These are phyloP conservation scores for Ophioderma brevispina DNA, from an alignment of 35 echinoderm and acorn worm genomes.

Conservation along the genomic window DNA sequence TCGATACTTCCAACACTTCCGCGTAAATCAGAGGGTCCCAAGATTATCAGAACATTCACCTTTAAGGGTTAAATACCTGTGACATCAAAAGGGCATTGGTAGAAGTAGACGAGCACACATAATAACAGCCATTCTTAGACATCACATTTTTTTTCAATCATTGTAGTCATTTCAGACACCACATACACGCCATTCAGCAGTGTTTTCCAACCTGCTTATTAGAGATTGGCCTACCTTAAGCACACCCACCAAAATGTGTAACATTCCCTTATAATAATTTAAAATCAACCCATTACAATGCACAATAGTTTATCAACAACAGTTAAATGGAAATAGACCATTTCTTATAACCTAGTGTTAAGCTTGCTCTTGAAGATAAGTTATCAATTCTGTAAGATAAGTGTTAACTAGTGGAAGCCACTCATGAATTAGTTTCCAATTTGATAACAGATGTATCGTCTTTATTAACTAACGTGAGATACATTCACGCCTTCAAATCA, in stretches of 20 bases:
- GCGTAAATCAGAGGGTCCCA: no score
- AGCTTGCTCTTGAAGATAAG: no score
- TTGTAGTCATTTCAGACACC: slow-evolving; percentile 3
- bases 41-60: no score
- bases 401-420: slow-evolving; percentile 3
- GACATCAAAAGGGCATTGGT: no score
- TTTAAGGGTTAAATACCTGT: no score
- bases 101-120: no score
- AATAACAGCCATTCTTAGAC: no score
- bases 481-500: background rate
- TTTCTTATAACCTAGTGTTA: background rate
- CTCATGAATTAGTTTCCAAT: background rate
- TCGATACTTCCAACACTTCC: no score
- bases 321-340: background rate
- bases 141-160: background rate
- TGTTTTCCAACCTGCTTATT: background rate
- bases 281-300: background rate
- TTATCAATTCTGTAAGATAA: background rate
- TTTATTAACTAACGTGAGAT: background rate
- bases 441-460: background rate
- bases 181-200: slow-evolving; percentile 5
- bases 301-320: background rate
- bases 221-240: background rate
- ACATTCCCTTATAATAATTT: background rate
- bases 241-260: background rate